Evolutionary conservation across 1,140 invertebrate species (phyloP).

Genomic region (Venturia canescens): DNA sequence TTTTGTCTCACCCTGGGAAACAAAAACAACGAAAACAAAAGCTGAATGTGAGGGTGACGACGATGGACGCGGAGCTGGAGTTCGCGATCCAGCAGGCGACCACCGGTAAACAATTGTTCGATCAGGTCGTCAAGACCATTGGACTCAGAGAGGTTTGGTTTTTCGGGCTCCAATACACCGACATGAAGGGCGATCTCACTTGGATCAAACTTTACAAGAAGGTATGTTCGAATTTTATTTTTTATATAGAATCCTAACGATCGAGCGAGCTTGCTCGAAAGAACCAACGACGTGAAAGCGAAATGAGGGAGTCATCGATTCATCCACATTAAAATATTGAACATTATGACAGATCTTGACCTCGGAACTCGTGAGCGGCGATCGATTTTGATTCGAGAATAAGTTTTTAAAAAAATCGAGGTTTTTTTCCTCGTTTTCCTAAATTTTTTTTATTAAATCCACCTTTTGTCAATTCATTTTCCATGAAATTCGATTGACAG

Average conservation of each 20-base stretch:
- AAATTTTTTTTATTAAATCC: too few species aligned
- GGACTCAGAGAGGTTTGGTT: constrained; percentile 99
- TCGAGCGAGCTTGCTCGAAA: too few species aligned
- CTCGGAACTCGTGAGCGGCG: too few species aligned
- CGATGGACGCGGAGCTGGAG: constrained; percentile 99
- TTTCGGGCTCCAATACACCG: constrained; percentile 99
- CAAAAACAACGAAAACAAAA: constrained; percentile 65
- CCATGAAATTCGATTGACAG: too few species aligned
- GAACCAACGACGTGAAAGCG: too few species aligned
- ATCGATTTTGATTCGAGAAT: too few species aligned
- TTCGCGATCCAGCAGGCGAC: constrained; percentile 99
- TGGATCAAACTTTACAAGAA: constrained; percentile 99
- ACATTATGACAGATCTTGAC: too few species aligned
- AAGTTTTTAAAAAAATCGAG: too few species aligned
- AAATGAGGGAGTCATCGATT: too few species aligned
- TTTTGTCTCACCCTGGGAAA: constrained; percentile 1
- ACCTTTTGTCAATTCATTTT: too few species aligned
- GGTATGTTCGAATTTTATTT: constrained; percentile 80
- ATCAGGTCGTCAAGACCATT: constrained; percentile 99
- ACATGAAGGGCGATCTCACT: constrained; percentile 97
- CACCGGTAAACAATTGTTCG: constrained; percentile 99
- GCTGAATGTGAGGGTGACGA: constrained; percentile 99
- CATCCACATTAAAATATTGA: too few species aligned
- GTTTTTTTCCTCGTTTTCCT: too few species aligned
- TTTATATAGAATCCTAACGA: neutral